phyloP scores from a whole-genome alignment of 2,888 invertebrate species.

The Perithous albicinctus region DNA sequence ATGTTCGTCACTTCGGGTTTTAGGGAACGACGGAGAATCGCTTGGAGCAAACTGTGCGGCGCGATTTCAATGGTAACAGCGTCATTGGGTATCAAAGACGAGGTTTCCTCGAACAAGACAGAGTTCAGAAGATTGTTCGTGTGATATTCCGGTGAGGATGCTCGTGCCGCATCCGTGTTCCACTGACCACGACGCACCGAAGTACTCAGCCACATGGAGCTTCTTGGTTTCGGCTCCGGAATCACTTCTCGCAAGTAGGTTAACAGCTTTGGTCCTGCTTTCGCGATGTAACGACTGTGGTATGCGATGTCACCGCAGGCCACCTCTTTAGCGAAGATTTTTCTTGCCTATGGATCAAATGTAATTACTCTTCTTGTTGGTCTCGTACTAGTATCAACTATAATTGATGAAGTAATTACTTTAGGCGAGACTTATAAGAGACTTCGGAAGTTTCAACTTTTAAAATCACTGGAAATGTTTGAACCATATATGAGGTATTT shows the following conservation, averaged over 20 bases:
- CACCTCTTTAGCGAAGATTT: slow-evolving; percentile 93
- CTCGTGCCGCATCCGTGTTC: slow-evolving; percentile 88
- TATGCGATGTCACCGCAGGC: slow-evolving; percentile 95
- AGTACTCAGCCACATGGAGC: slow-evolving; percentile 93
- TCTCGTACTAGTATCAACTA: too few relatives aligned
- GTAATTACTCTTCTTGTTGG: not conserved
- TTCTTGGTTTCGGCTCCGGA: slow-evolving; percentile 88
- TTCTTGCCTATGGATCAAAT: slow-evolving; percentile 86
- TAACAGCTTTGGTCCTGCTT: slow-evolving; percentile 89
- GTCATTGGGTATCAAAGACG: slow-evolving; percentile 91
- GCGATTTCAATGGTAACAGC: slow-evolving; percentile 95
- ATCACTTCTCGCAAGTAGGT: slow-evolving; percentile 89
- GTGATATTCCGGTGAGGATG: slow-evolving; percentile 94
- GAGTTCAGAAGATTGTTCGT: slow-evolving; percentile 92
- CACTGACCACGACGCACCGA: slow-evolving; percentile 91
- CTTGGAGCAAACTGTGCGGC: slow-evolving; percentile 95
- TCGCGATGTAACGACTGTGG: slow-evolving; percentile 93
- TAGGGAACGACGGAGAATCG: slow-evolving; percentile 92
- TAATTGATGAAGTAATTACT: too few relatives aligned
- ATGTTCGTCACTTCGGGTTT: slow-evolving; percentile 90
- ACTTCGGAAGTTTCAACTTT: too few relatives aligned
- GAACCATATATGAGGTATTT: too few relatives aligned
- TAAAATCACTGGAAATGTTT: too few relatives aligned
- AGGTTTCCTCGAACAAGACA: slow-evolving; percentile 92
- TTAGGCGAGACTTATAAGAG: too few relatives aligned